phyloP scores from a whole-genome alignment of 1,140 invertebrate genomes.

The Camponotus vicinus region DNA sequence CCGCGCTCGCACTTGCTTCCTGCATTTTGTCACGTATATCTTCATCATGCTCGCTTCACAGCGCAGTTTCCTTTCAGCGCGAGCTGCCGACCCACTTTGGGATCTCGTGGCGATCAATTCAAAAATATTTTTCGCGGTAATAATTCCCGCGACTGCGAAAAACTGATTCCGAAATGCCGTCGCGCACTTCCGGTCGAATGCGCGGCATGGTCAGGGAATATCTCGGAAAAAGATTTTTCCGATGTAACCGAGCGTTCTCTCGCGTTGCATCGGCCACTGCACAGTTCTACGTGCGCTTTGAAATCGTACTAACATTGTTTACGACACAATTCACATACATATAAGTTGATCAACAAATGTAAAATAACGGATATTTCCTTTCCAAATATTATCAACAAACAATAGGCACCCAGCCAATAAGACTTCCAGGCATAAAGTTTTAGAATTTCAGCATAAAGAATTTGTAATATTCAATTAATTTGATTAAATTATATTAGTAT shows the following conservation, averaged over 20 bases:
- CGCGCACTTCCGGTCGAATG: constrained; percentile 21
- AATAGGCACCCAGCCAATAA: no score
- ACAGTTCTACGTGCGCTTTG: constrained; percentile 40
- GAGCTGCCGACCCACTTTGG: constrained; percentile 28
- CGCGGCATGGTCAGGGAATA: not conserved
- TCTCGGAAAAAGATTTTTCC: constrained; percentile 49
- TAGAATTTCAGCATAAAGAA: no score
- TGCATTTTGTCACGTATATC: constrained; percentile 66
- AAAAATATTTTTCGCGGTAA: constrained; percentile 54
- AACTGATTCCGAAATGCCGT: constrained; percentile 58
- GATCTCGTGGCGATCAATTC: constrained; percentile 51
- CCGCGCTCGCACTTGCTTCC: constrained; percentile 52
- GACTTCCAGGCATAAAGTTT: no score
- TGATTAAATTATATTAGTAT: not conserved
- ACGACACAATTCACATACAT: not conserved
- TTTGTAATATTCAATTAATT: not conserved
- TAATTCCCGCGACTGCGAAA: constrained; percentile 49
- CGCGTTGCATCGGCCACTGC: not conserved
- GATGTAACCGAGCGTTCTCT: constrained; percentile 36
- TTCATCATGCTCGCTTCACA: constrained; percentile 60
- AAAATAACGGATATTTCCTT: not conserved
- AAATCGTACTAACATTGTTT: constrained; percentile 48
- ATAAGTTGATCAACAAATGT: not conserved
- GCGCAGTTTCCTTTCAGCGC: constrained; percentile 35
- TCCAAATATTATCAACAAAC: not conserved